Evolutionary conservation across 1,140 invertebrate genomes (phyloP), one percentile per base, ranked within the genome.

Genomic region (Eumaeus atala): DNA sequence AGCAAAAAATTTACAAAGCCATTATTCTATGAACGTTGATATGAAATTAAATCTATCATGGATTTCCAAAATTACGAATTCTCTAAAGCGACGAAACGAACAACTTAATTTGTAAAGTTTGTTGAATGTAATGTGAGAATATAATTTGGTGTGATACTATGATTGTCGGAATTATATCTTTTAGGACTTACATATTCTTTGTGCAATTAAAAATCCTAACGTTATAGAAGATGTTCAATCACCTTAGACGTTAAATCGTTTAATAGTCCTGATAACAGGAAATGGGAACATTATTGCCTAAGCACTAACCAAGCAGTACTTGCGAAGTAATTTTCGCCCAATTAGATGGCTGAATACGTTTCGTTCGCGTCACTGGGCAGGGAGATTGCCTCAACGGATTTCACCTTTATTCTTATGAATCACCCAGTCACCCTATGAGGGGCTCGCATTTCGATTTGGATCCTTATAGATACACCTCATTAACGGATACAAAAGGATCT

Each of bases 301-400:
- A 63, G 58, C 52, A 55, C 48, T 59, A 55, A 57, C 54, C 56
- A 57, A 58, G 58, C 53, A 60, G 61, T 56, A 71, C 66, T 62
- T 66, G 60, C 61, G 66, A 69, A 72, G 73, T 80, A 74, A 77
- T 77, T 75, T 66, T 80, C 72, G 68, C 71, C 71, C 77, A 80
- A 80, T 80, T 80, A 76, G 66, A 70, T 67, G 64, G 67, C 58
- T 76, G 70, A 72, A 70, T 74, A 70, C 75, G 73, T 63, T 59
- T 67, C 61, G 53, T 63, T 55, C 72, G 73, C 70, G 58, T 76
- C 69, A 72, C 68, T 74, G 72, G 65, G 53, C 71, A 64, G 64
- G 59, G 65, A 72, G 72, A 80, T 74, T 77, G 71, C 66, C 69
- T 70, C 66, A 64, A 3, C 61, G 56, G 58, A 50, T 65, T 62